These are phyloP conservation scores for Eilema caniola DNA, from an alignment of 2,888 invertebrate genomes.

Conservation along the genomic window DNA sequence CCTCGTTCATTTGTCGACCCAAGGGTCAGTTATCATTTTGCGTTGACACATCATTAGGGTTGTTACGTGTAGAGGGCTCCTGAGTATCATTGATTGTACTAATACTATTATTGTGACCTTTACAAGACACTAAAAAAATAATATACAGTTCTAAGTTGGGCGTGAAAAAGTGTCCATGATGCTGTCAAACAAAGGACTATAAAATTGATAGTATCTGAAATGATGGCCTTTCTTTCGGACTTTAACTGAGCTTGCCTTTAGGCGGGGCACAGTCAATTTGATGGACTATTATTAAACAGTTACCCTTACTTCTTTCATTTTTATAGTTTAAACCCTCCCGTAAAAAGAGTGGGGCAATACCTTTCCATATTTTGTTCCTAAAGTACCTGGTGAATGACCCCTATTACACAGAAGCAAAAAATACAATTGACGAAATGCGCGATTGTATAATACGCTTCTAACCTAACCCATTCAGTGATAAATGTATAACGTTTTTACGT, in stretches of 20 bases:
- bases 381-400: not conserved
- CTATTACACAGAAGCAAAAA: not conserved
- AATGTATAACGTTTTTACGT: not conserved
- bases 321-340: not conserved
- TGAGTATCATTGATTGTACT: not conserved
- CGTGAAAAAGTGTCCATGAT: not conserved
- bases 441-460: too few species aligned
- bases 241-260: not conserved
- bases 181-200: not conserved
- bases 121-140: not conserved
- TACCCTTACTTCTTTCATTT: not conserved
- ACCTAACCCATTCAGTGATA: not conserved
- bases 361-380: not conserved
- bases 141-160: not conserved
- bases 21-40: slow-evolving; percentile 46
- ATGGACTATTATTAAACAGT: not conserved
- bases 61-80: slow-evolving; percentile 19
- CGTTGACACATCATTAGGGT: slow-evolving; percentile 44
- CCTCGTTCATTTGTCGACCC: slow-evolving; percentile 49
- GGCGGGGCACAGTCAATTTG: not conserved
- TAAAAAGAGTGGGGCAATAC: not conserved
- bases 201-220: not conserved
- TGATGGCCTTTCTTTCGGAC: not conserved
- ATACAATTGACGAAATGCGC: too few species aligned
- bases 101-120: not conserved